Evolutionary conservation across 2,888 invertebrate genomes (phyloP).

Genomic region (Apotomis capreana): DNA sequence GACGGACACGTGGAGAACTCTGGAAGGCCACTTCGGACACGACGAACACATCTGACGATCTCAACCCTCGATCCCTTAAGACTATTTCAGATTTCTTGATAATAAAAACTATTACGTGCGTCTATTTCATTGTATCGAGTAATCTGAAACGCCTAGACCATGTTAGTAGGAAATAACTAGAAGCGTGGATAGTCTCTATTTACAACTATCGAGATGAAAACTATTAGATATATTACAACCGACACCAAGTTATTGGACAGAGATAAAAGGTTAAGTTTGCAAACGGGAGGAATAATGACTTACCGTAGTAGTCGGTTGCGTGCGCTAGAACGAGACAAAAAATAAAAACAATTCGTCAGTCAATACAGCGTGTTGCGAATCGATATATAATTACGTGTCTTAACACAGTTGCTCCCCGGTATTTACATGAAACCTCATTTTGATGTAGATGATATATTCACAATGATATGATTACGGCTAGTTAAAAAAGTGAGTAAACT

Average conservation of each 20-base stretch:
- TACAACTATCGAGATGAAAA: conserved; percentile 68
- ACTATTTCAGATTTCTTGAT: conserved; percentile 72
- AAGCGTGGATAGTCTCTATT: conserved; percentile 78
- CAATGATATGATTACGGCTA: conserved; percentile 53
- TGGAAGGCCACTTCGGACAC: conserved; percentile 78
- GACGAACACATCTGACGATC: conserved; percentile 51
- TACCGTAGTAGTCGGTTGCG: conserved; percentile 99
- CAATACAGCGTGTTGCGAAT: conserved; percentile 44
- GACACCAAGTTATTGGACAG: conserved; percentile 72
- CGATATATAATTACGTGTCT: conserved; percentile 40
- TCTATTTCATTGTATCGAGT: conserved; percentile 64
- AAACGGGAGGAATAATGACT: conserved; percentile 90
- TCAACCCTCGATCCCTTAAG: conserved; percentile 55
- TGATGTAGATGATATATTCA: conserved; percentile 59
- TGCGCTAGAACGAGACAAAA: conserved; percentile 88
- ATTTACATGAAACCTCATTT: conserved; percentile 46
- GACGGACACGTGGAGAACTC: conserved; percentile 80
- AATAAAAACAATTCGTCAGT: conserved; percentile 75
- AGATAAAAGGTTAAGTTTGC: conserved; percentile 67
- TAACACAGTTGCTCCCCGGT: conserved; percentile 41
- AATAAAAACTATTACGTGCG: conserved; percentile 39
- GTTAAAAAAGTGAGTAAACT: conserved; percentile 8
- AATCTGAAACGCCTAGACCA: conserved; percentile 68
- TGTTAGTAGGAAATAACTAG: conserved; percentile 80
- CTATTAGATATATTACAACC: conserved; percentile 63